Percentiles rank a stretch among this genome's conserved stretches.
Evolutionary conservation across 2,797 vertebrate species (phyloP).

Genomic region (Eurystomus glaucurus): DNA sequence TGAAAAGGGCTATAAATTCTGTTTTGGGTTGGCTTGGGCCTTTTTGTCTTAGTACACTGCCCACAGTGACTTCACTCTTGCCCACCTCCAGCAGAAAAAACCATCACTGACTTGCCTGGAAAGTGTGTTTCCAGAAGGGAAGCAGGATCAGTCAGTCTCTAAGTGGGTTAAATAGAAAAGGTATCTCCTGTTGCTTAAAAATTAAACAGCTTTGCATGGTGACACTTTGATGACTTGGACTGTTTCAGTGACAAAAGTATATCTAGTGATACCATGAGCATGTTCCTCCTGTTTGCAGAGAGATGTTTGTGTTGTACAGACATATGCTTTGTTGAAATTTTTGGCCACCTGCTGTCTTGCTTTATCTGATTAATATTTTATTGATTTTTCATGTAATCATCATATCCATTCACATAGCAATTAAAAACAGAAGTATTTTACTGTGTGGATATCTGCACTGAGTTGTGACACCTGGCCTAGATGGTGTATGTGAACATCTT

Average conservation of each 20-base stretch:
- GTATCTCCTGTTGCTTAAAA: not conserved
- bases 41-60: not conserved
- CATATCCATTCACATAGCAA: not conserved
- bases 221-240: not conserved
- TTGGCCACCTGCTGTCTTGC: not conserved
- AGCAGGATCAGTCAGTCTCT: not conserved
- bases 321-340: not conserved
- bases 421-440: not conserved
- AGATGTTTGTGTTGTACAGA: not conserved
- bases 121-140: not conserved
- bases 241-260: not conserved
- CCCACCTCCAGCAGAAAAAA: not conserved
- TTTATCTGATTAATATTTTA: constrained; percentile 13
- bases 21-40: not conserved
- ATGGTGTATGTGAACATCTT: not conserved
- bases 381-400: not conserved
- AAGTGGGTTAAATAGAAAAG: not conserved
- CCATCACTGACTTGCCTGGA: not conserved
- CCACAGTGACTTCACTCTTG: not conserved
- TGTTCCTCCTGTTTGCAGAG: not conserved
- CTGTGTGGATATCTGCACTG: not conserved
- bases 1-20: not conserved
- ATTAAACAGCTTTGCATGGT: not conserved
- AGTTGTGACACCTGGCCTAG: not conserved
- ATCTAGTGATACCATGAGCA: not conserved